Conservation (phyloP, 2,888 invertebrate genomes). For the Callosobruchus maculatus region DNA sequence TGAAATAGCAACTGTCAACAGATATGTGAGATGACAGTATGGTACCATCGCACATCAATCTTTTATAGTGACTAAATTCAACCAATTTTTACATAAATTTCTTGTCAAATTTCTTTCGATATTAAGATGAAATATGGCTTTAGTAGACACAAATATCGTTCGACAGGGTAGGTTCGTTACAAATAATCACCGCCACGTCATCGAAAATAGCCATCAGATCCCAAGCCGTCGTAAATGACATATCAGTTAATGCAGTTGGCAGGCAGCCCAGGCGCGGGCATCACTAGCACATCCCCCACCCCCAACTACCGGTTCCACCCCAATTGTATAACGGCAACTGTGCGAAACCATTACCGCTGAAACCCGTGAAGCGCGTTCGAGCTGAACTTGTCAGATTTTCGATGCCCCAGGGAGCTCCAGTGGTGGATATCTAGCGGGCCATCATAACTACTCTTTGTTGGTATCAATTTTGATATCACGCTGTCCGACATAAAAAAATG, state of each 20-base stretch:
- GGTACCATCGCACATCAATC: too few relatives aligned
- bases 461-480: too few relatives aligned
- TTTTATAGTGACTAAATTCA: too few relatives aligned
- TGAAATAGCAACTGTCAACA: too few relatives aligned
- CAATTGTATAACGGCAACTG: background rate
- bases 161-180: background rate
- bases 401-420: conserved; percentile 17
- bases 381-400: conserved; percentile 30
- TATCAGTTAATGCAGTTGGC: background rate
- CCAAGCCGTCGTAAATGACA: background rate
- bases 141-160: too few relatives aligned
- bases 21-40: too few relatives aligned
- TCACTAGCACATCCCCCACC: background rate
- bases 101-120: too few relatives aligned
- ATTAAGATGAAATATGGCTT: too few relatives aligned
- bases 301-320: background rate
- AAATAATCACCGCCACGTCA: background rate
- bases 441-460: too few relatives aligned
- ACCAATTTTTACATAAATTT: too few relatives aligned
- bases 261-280: background rate
- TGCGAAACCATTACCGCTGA: background rate
- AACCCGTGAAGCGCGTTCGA: conserved; percentile 9
- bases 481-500: too few relatives aligned
- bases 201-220: background rate
- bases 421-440: background rate